phyloP scores from a whole-genome alignment of 2,797 vertebrate genomes.

The Alauda arvensis region DNA sequence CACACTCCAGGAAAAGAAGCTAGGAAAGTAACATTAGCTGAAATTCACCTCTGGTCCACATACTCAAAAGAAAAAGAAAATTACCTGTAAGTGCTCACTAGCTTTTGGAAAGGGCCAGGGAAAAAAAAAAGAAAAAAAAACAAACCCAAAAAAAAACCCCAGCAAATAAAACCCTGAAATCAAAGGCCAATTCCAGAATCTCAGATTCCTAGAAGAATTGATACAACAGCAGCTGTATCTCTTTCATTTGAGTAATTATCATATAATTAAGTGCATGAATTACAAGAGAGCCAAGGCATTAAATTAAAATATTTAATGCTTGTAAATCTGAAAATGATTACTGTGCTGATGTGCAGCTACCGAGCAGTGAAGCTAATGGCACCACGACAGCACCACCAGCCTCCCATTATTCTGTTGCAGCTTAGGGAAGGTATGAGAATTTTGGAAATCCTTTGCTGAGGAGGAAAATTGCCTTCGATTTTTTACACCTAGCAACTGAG shows the following conservation, averaged over 20 bases:
- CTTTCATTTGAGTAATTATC: constrained; percentile 92
- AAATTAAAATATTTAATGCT: constrained; percentile 95
- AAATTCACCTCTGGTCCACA: background rate
- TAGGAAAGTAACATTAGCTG: constrained; percentile 26
- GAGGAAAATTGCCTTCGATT: background rate
- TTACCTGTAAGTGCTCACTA: background rate
- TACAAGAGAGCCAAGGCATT: constrained; percentile 92
- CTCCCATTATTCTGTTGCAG: constrained; percentile 10
- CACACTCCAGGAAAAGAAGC: background rate
- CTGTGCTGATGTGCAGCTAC: constrained; percentile 79
- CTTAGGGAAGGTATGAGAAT: constrained; percentile 20
- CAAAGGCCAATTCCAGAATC: constrained; percentile 55
- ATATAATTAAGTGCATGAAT: constrained; percentile 94
- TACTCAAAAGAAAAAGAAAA: background rate
- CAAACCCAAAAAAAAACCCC: too few species aligned
- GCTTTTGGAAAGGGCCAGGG: background rate
- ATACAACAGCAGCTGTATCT: constrained; percentile 81
- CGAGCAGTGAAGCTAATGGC: constrained; percentile 73
- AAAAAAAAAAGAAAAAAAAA: background rate
- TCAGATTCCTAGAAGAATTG: constrained; percentile 73
- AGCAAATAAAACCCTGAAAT: constrained; percentile 20
- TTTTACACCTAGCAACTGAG: constrained; percentile 18
- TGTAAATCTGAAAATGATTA: constrained; percentile 91
- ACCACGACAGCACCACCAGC: constrained; percentile 41
- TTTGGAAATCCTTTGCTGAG: background rate